Evolutionary conservation across 92 coral and sea anemone genomes (phyloP).

Genomic region (Epizoanthus stellaris): DNA sequence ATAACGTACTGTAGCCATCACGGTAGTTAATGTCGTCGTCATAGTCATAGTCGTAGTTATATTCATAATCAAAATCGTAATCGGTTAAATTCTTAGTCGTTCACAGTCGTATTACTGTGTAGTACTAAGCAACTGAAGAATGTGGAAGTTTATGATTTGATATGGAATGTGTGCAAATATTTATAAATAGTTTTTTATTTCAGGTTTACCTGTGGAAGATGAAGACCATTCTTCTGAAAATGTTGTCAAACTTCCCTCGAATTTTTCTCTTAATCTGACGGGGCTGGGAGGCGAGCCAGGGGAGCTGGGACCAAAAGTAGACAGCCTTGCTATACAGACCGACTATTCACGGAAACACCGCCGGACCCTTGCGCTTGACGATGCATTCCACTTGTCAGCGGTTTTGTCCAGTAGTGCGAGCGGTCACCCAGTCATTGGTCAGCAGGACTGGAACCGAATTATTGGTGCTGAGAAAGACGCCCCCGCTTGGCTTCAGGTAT

Average conservation of each 20-base stretch:
- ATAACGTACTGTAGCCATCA: no score
- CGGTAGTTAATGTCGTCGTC: no score
- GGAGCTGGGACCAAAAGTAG: constrained; percentile 59
- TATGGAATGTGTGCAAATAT: not conserved
- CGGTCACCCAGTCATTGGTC: constrained; percentile 40
- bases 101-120: no score
- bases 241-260: constrained; percentile 49
- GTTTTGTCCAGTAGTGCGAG: constrained; percentile 36
- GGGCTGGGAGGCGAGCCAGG: constrained; percentile 82
- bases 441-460: constrained; percentile 72
- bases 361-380: constrained; percentile 62
- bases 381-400: constrained; percentile 66
- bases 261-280: constrained; percentile 62
- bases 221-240: constrained; percentile 3
- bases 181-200: not conserved
- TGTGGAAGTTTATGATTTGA: no score
- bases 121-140: no score
- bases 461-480: constrained; percentile 76
- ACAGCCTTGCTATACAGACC: constrained; percentile 72
- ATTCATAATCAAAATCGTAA: no score
- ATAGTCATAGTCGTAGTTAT: no score
- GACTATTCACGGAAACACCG: constrained; percentile 70
- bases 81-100: no score
- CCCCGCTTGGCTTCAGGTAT: constrained; percentile 75
- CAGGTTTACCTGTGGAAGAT: constrained; percentile 1